Percentiles rank a stretch among this genome's conserved stretches.
These are phyloP conservation scores for Eupristina koningsbergeri DNA, from an alignment of 1,140 invertebrate species.

Conservation along the genomic window DNA sequence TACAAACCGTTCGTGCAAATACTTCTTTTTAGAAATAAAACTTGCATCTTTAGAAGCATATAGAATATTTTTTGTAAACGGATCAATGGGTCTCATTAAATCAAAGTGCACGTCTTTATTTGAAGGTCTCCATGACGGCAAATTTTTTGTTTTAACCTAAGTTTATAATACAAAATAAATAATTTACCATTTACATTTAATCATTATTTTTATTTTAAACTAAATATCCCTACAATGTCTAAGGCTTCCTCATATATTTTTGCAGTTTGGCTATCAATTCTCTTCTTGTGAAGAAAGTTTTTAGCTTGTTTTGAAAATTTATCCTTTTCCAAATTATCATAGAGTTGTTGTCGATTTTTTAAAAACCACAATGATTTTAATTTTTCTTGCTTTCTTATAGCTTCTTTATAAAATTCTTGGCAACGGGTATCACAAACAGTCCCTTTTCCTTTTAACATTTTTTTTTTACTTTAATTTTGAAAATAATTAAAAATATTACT, in stretches of 20 bases:
- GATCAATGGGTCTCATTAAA: conserved; percentile 60
- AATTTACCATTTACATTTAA: no score
- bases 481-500: background rate
- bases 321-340: conserved; percentile 54
- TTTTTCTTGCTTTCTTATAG: conserved; percentile 56
- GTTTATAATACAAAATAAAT: no score
- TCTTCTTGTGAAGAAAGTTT: background rate
- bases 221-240: background rate
- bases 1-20: conserved; percentile 56
- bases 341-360: conserved; percentile 59
- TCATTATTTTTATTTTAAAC: background rate
- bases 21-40: conserved; percentile 59
- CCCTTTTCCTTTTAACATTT: conserved; percentile 39
- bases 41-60: conserved; percentile 55
- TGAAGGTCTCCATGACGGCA: conserved; percentile 54
- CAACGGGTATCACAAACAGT: conserved; percentile 57
- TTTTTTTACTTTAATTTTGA: background rate
- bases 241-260: background rate
- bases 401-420: conserved; percentile 56
- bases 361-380: conserved; percentile 61
- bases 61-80: conserved; percentile 54
- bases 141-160: conserved; percentile 7
- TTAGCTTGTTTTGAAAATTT: conserved; percentile 24
- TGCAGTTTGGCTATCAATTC: background rate
- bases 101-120: conserved; percentile 45